Evolutionary conservation across 2,888 invertebrate species (phyloP), one percentile per base, ranked within the genome.

Genomic region (Tillus elongatus): DNA sequence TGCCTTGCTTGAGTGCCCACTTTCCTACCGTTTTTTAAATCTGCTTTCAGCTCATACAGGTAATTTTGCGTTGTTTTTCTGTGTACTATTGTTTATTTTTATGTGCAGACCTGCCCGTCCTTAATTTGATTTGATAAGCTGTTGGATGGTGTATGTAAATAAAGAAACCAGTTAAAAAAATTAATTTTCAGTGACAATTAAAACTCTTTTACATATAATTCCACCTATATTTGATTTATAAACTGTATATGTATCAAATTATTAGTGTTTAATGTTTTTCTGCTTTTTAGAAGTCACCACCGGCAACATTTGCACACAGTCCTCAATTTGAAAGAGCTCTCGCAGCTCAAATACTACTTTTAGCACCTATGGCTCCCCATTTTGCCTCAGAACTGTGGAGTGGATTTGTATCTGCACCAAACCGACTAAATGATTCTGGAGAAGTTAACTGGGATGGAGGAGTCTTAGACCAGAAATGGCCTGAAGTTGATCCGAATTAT

Each of bases 371-470:
- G 56, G 84, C 87, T 1, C 96, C 96, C 0, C 86, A 90, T 65
- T 92, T 92, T 64, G 81, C 89, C 16, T 85, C 85, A 0, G 93
- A 95, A 63, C 66, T 95, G 10, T 96, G 95, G 95, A 71, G 77
- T 13, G 88, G 82, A 33, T 79, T 88, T 53, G 66, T 71, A 19
- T 71, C 74, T 1, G 78, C 78, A 2, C 76, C 79, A 3, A 69
- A 77, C 49, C 71, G 75, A 47, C 52, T 76, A 9, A 71, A 71
- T 53, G 41, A 56, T 37, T 60, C 68, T 3, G 53, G 59, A 6
- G 71, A 76, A 46, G 71, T 87, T 32, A 58, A 72, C 32, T 84
- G 85, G 80, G 66, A 80, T 35, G 68, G 75, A 56, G 68, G 73
- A 57, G 80, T 90, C 32, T 68, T 87, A 28, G 73, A 82, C 37